Conservation (phyloP, 2,888 invertebrate genomes). For the Abrostola triplasia region DNA sequence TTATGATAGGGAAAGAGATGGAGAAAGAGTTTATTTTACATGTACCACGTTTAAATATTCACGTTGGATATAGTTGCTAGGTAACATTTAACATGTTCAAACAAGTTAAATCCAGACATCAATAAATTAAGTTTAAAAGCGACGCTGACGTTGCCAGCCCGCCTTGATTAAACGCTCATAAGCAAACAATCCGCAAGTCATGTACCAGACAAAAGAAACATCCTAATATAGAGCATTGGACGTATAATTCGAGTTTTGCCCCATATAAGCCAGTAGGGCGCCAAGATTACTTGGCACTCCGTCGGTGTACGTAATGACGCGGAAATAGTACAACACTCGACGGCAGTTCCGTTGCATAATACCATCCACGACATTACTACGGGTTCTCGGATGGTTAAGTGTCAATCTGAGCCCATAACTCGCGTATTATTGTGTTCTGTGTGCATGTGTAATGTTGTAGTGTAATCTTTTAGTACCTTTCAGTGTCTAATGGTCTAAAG, state of each 20-base stretch:
- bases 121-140: too few species aligned
- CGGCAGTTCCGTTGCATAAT: constrained; percentile 40
- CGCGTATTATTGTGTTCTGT: not conserved
- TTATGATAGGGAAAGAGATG: too few species aligned
- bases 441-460: too few species aligned
- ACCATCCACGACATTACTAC: constrained; percentile 25
- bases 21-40: too few species aligned
- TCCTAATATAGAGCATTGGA: constrained; percentile 40
- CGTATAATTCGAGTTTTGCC: constrained; percentile 30
- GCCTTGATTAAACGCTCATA: not conserved
- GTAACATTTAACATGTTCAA: too few species aligned
- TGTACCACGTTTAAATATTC: too few species aligned
- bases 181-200: constrained; percentile 11
- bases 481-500: too few species aligned
- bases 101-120: too few species aligned
- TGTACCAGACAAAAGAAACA: constrained; percentile 20
- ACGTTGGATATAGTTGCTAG: too few species aligned
- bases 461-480: too few species aligned
- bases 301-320: constrained; percentile 38
- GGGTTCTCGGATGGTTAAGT: constrained; percentile 20
- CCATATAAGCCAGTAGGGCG: constrained; percentile 47
- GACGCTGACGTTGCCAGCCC: too few species aligned
- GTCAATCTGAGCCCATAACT: constrained; percentile 13
- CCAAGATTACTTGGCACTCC: constrained; percentile 54
- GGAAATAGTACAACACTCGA: constrained; percentile 30